These are phyloP conservation scores for Mirounga angustirostris DNA, from an alignment of 2,113 vertebrate genomes.

Conservation along the genomic window DNA sequence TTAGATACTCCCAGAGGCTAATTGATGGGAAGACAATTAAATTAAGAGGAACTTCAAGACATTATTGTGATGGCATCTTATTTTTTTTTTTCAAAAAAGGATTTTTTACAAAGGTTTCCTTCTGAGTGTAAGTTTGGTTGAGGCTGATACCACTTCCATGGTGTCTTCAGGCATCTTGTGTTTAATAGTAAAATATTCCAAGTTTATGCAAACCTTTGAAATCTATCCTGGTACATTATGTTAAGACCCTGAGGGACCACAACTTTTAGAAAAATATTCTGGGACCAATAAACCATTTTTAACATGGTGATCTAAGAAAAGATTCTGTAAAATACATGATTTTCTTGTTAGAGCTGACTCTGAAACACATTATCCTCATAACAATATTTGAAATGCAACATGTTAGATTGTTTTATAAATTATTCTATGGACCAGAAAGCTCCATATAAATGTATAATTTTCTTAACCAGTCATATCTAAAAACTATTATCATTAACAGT, in stretches of 20 bases:
- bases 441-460: background rate
- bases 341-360: background rate
- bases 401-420: background rate
- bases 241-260: fast-evolving
- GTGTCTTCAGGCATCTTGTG: background rate
- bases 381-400: background rate
- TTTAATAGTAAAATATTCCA: background rate
- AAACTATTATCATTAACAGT: background rate
- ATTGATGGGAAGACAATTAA: background rate
- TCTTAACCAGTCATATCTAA: background rate
- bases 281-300: background rate
- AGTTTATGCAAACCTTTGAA: background rate
- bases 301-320: background rate
- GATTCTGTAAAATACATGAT: background rate
- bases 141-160: background rate
- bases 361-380: background rate
- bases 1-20: background rate
- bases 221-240: background rate
- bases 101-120: background rate
- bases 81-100: background rate
- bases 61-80: background rate
- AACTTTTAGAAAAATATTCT: background rate
- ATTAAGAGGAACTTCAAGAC: background rate
- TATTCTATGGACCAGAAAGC: background rate
- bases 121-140: background rate